These are phyloP conservation scores for Casuarius casuarius DNA, from an alignment of 2,113 vertebrate species.

Conservation along the genomic window DNA sequence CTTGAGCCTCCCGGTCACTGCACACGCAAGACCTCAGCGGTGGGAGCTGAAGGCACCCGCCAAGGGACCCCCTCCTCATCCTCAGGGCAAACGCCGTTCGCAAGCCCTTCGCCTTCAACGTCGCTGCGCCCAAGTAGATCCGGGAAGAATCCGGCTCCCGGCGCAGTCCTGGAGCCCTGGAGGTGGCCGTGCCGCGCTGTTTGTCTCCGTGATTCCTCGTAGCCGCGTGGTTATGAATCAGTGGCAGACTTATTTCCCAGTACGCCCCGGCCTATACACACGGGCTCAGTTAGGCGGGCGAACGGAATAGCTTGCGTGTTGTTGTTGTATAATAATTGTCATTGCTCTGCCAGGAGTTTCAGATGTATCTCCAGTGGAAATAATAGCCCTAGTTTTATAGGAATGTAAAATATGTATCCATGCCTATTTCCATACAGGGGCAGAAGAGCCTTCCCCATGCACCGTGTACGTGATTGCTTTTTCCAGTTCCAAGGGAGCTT, in stretches of 20 bases:
- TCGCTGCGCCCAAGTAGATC: background rate
- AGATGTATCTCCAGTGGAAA: constrained; percentile 36
- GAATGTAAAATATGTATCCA: background rate
- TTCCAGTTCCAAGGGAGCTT: background rate
- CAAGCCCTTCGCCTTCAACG: background rate
- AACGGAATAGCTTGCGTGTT: background rate
- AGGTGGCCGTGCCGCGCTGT: background rate
- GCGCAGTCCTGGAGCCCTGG: background rate
- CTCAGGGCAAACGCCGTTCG: background rate
- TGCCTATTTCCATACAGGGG: background rate
- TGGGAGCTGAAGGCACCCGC: background rate
- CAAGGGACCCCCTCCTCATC: background rate
- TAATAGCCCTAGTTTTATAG: constrained; percentile 9
- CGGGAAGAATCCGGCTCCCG: background rate
- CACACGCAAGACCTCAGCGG: background rate
- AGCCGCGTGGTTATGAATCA: constrained; percentile 48
- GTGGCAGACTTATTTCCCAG: constrained; percentile 74
- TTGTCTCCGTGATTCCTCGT: constrained; percentile 67
- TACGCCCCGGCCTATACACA: background rate
- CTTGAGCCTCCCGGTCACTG: background rate
- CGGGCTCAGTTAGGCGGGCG: constrained; percentile 18
- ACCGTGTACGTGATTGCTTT: background rate
- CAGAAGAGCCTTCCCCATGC: background rate
- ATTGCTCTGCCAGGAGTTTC: constrained; percentile 43
- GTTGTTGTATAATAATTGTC: background rate